A percentile compares a stretch with the other conserved stretches of the same genome.
These are phyloP conservation scores for Syngnathoides biaculeatus DNA, from an alignment of 2,113 vertebrate genomes.

Conservation along the genomic window DNA sequence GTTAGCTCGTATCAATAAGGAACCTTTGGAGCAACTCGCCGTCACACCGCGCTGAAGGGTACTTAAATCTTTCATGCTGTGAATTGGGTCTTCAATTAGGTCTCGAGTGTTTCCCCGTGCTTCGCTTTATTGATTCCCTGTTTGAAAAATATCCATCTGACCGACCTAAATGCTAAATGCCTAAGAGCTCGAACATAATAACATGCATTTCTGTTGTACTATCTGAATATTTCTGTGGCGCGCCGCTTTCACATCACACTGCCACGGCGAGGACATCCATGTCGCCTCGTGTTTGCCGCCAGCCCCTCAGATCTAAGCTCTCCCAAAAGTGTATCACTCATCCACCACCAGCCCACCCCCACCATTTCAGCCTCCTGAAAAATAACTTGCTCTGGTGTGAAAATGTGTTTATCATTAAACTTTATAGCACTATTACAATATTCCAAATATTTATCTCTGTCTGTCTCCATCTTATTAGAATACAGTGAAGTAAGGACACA, in stretches of 20 bases:
- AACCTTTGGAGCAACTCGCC: slow-evolving; percentile 24
- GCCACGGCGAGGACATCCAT: neutral
- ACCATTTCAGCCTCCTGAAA: neutral
- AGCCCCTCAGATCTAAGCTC: slow-evolving; percentile 4
- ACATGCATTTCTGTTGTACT: slow-evolving; percentile 1
- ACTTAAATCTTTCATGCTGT: slow-evolving; percentile 18
- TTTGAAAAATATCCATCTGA: slow-evolving; percentile 15
- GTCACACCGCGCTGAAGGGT: slow-evolving; percentile 21
- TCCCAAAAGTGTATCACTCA: neutral
- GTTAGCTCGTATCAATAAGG: slow-evolving; percentile 30
- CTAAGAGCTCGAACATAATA: slow-evolving; percentile 1
- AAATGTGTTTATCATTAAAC: neutral
- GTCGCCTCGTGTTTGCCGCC: neutral
- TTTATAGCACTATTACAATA: neutral
- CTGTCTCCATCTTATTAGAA: neutral
- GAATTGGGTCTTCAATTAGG: slow-evolving; percentile 32
- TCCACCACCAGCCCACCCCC: neutral
- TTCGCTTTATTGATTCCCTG: slow-evolving; percentile 11
- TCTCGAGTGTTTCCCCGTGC: slow-evolving; percentile 24
- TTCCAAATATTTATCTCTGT: slow-evolving; percentile 8
- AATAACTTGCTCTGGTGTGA: neutral
- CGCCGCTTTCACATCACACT: neutral
- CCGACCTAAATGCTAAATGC: slow-evolving; percentile 13
- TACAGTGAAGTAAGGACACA: too few relatives aligned
- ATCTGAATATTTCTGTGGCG: slow-evolving; percentile 2